phyloP scores from a whole-genome alignment of 2,113 vertebrate genomes.

The Syngnathus typhle region DNA sequence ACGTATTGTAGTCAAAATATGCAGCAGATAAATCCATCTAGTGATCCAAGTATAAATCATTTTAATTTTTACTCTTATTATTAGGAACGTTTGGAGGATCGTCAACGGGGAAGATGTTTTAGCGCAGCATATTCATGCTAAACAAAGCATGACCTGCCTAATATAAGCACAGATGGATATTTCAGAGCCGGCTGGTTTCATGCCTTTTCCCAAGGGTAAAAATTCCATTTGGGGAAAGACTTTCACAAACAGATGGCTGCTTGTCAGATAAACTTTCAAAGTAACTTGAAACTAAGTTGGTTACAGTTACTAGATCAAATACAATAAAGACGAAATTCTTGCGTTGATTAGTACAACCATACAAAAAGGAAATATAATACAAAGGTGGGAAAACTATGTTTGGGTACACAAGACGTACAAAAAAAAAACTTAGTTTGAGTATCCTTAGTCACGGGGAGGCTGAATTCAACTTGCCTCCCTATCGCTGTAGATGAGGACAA shows the following conservation, averaged over 20 bases:
- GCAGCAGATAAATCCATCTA: background rate
- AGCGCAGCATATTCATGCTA: constrained; percentile 49
- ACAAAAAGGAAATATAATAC: background rate
- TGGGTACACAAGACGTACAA: background rate
- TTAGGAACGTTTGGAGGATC: background rate
- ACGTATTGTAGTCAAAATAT: too few species aligned
- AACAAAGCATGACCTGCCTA: constrained; percentile 62
- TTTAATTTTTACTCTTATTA: background rate
- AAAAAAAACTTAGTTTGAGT: constrained; percentile 4
- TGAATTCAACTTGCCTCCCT: constrained; percentile 31
- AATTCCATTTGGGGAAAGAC: constrained; percentile 35
- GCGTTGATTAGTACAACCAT: background rate
- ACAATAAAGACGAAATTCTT: background rate
- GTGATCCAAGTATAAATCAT: background rate
- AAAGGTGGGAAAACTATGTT: background rate
- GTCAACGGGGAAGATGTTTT: constrained; percentile 25
- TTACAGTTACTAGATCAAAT: constrained; percentile 9
- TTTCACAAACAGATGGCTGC: constrained; percentile 48
- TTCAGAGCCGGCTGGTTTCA: constrained; percentile 64
- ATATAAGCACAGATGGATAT: constrained; percentile 69
- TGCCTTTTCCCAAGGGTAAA: constrained; percentile 61
- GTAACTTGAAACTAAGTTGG: constrained; percentile 28
- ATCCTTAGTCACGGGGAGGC: constrained; percentile 30
- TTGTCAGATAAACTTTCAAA: constrained; percentile 31
- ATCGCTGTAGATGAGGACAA: constrained; percentile 36